Base-by-base conservation (phyloP, 2,888 invertebrate genomes). In the Synanthedon tipuliformis region DNA sequence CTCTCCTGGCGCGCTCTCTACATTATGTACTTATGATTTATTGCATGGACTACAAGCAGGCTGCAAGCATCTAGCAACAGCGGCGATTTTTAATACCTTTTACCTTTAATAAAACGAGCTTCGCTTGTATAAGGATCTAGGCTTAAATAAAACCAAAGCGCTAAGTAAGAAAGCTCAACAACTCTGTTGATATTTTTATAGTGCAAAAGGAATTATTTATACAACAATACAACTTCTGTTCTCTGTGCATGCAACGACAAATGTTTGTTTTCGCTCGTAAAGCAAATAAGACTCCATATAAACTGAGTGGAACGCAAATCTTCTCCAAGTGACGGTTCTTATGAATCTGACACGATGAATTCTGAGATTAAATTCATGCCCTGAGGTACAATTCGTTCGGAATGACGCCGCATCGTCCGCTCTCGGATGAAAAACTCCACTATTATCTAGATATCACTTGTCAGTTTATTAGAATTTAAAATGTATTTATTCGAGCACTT, bases 281-380 rank as follows among this genome's bases (percentile, higher is more conserved):
- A 50, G 62, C 68, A 72, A 75, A 71, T 64, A 68, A 67, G 60
- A 61, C 57, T 56, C 57, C 62, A 61, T 63, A 65, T 63, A 67
- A 66, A 65, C 67, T 57, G 68, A 65, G 65, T 64, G 62, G 66
- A 68, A 69, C 65, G 60, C 62, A 64, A 70, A 73, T 70, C 66
- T 68, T 65, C 59, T 64, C 65, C 62, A 73, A 75, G 71, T 75
- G 76, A 78, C 72, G 69, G 67, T 78, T 79, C 77, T 82, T 81
- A 78, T 75, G 76, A 78, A 75, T 72, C 76, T 77, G 81, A 79
- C 78, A 77, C 73, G 72, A 75, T 71, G 73, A 75, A 81, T 78
- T 71, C 79, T 69, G 73, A 84, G 86, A 86, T 86, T 86, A 86
- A 85, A 85, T 83, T 83, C 81, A 81, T 82, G 75, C 82, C 84